A percentile compares a stretch with the other conserved stretches of the same genome.
Conservation (phyloP, 1,140 invertebrate genomes). For the Pogonomyrmex barbatus region DNA sequence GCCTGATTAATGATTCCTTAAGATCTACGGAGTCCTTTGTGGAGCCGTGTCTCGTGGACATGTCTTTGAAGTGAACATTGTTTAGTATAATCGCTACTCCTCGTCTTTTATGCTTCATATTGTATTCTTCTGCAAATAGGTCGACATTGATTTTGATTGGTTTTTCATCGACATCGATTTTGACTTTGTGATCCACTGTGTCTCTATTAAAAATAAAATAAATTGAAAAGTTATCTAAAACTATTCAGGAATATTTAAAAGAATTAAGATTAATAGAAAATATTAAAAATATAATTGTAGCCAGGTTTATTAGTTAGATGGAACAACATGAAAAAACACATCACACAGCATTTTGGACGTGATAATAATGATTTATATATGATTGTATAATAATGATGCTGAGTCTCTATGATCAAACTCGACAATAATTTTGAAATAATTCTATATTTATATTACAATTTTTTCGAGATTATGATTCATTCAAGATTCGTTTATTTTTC, state of each 20-base stretch:
- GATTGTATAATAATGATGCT: no score
- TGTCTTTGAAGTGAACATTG: slow-evolving; percentile 87
- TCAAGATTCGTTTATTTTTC: no score
- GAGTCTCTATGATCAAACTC: no score
- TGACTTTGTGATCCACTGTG: background rate
- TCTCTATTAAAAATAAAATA: slow-evolving; percentile 14
- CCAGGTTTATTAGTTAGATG: no score
- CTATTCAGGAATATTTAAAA: background rate
- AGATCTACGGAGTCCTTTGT: slow-evolving; percentile 84
- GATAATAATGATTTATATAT: no score
- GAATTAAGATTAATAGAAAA: background rate
- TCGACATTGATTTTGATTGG: background rate
- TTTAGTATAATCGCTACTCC: slow-evolving; percentile 91
- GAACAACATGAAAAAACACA: no score
- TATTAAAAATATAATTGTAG: background rate
- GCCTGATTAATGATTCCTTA: slow-evolving; percentile 75
- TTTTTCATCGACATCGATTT: background rate
- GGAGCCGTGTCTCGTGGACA: slow-evolving; percentile 82
- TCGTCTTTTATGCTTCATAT: slow-evolving; percentile 88
- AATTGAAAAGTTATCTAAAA: background rate
- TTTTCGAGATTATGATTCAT: no score
- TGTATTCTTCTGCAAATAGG: slow-evolving; percentile 85
- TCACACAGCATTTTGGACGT: no score
- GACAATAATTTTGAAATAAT: no score
- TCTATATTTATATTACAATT: no score